Conservation (phyloP, 53 echinoderm and acorn worm genomes). For the Mesocentrotus franciscanus region DNA sequence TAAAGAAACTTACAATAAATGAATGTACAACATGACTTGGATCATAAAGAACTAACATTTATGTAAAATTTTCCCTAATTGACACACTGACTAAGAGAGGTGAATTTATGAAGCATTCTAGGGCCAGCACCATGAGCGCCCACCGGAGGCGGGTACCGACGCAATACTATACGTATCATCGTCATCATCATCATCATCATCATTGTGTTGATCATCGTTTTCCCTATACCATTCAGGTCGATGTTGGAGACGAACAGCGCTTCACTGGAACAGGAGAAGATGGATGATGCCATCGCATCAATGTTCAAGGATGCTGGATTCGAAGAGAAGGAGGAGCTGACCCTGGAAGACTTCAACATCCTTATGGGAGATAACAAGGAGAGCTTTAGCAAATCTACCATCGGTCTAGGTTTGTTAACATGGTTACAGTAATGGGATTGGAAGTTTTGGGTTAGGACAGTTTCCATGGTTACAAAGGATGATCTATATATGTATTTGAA, state of each 20-base stretch:
- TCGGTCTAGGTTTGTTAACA: background rate
- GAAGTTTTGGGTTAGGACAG: no score
- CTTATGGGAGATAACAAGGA: conserved; percentile 80
- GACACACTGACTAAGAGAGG: no score
- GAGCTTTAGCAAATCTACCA: conserved; percentile 62
- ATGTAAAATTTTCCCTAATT: no score
- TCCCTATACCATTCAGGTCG: conserved; percentile 50
- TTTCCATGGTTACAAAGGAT: background rate
- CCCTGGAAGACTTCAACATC: conserved; percentile 76
- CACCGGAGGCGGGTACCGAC: no score
- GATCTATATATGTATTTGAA: background rate
- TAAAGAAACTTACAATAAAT: no score
- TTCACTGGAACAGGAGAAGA: conserved; percentile 71
- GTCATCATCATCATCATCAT: background rate
- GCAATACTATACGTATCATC: no score
- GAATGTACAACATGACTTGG: no score
- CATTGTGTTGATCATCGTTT: background rate
- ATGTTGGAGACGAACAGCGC: conserved; percentile 77
- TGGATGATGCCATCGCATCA: conserved; percentile 74
- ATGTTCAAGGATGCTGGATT: conserved; percentile 76
- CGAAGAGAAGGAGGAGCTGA: conserved; percentile 73
- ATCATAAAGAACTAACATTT: no score
- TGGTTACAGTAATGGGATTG: background rate
- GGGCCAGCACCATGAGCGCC: no score
- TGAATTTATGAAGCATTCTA: no score